These are phyloP conservation scores for Struthidea cinerea DNA, from an alignment of 2,113 vertebrate species.

Conservation along the genomic window DNA sequence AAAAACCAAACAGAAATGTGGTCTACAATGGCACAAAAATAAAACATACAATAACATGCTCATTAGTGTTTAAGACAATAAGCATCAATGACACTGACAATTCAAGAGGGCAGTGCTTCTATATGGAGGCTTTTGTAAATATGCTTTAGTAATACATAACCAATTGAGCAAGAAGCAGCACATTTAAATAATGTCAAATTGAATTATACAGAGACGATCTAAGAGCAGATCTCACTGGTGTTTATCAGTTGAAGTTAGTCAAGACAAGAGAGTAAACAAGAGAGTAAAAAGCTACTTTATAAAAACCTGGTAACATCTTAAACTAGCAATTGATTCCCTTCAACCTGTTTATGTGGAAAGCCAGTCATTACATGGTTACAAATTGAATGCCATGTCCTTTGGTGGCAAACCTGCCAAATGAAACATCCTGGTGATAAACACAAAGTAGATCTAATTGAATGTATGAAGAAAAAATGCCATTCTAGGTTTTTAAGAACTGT, in stretches of 20 bases:
- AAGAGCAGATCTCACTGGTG: background rate
- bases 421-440: background rate
- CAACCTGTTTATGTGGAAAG: background rate
- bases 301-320: background rate
- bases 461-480: background rate
- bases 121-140: background rate
- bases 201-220: background rate
- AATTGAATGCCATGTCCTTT: background rate
- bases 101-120: background rate
- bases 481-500: background rate
- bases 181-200: background rate
- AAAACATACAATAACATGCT: conserved; percentile 20
- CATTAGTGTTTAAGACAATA: conserved; percentile 51
- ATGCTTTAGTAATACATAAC: conserved; percentile 15
- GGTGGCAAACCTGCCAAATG: background rate
- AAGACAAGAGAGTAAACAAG: background rate
- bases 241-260: background rate
- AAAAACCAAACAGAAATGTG: background rate
- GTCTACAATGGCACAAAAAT: conserved; percentile 33
- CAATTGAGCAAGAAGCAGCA: background rate
- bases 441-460: background rate
- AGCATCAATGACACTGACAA: conserved; percentile 69
- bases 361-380: background rate
- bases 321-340: background rate
- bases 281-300: background rate